Base-by-base conservation (phyloP, 2,797 vertebrate species). In the Cyprinella venusta region DNA sequence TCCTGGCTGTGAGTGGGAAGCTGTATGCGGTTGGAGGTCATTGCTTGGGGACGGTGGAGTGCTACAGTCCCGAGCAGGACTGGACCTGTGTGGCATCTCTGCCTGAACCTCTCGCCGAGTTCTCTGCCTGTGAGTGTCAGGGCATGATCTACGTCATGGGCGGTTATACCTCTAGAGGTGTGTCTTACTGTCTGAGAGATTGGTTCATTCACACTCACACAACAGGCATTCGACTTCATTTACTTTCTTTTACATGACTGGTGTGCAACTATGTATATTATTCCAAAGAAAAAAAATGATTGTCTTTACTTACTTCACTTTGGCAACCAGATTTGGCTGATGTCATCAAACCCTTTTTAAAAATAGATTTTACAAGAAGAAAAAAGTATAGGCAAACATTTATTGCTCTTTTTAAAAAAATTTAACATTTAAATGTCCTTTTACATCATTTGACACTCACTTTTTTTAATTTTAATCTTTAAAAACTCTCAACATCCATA, bases 141-240 rank as follows among this genome's bases (percentile, higher is more conserved):
- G 97, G 96, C 76, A 96, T 95, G 93, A 97, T 99, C 89, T 98
- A 98, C 0, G 95, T 99, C 86, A 96, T 99, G 56, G 98, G 98
- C n/a, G 97, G 98, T 76, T 99, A 99, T 87, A 99, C 97, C 0
- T 93, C 97, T 26, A 93, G 96, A 96, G 96, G 97, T 97, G 63
- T 38, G 79, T 86, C 33, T 56, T 50, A 52, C 61, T 63, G 26
- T 63, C 12, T 59, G 8, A 72, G 24, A 65, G 38, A 10, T 26
- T 50, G 67, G 19, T 79, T 45, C 38, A 65, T 54, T 38, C 45
- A 67, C 15, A 5, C 10, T 30, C 40, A n/a, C 70, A 67, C 30
- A 33, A 19, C 19, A 26, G 19, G 16, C 33, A n/a, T 13, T 64
- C 7, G 30, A 45, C 8, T 50, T 26, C 6, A 72, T 52, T 8